A percentile compares a stretch with the other conserved stretches of the same genome.
Evolutionary conservation across 2,888 invertebrate genomes (phyloP).

Genomic region (Epiblema foenella): DNA sequence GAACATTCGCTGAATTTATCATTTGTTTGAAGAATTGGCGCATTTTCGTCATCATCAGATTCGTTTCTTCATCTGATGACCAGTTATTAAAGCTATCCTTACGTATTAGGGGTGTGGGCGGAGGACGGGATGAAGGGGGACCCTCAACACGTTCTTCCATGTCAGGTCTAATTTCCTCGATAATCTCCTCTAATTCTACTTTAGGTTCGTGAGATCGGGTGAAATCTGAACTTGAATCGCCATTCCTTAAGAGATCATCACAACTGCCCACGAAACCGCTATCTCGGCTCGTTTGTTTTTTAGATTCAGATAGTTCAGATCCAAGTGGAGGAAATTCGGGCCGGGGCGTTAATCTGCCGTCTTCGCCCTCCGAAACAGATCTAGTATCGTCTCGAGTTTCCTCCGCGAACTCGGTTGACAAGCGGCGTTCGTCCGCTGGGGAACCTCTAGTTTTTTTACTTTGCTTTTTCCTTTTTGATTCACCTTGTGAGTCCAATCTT

Average conservation of each 20-base stretch:
- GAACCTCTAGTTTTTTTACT: slow-evolving; percentile 87
- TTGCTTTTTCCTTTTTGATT: slow-evolving; percentile 93
- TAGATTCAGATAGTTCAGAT: slow-evolving; percentile 86
- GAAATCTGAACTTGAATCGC: slow-evolving; percentile 82
- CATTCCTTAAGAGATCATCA: slow-evolving; percentile 91
- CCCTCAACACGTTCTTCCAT: slow-evolving; percentile 78
- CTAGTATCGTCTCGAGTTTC: slow-evolving; percentile 85
- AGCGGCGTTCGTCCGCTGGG: slow-evolving; percentile 87
- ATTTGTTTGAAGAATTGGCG: slow-evolving; percentile 96
- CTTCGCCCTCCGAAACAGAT: slow-evolving; percentile 87
- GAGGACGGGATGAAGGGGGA: slow-evolving; percentile 81
- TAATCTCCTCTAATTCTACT: slow-evolving; percentile 85
- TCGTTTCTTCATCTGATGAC: slow-evolving; percentile 97
- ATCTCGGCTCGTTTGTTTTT: slow-evolving; percentile 93
- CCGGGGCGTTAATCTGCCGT: slow-evolving; percentile 88
- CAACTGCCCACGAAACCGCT: slow-evolving; percentile 96
- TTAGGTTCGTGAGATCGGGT: slow-evolving; percentile 81
- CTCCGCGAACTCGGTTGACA: slow-evolving; percentile 86
- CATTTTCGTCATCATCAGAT: slow-evolving; percentile 98
- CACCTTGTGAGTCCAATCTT: slow-evolving; percentile 90
- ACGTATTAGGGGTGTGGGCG: slow-evolving; percentile 87
- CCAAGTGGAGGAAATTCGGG: slow-evolving; percentile 86
- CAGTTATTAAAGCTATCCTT: slow-evolving; percentile 97
- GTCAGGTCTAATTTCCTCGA: slow-evolving; percentile 85
- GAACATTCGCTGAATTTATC: slow-evolving; percentile 87